phyloP scores from a whole-genome alignment of 2,888 invertebrate genomes.

The Baccha elongata region DNA sequence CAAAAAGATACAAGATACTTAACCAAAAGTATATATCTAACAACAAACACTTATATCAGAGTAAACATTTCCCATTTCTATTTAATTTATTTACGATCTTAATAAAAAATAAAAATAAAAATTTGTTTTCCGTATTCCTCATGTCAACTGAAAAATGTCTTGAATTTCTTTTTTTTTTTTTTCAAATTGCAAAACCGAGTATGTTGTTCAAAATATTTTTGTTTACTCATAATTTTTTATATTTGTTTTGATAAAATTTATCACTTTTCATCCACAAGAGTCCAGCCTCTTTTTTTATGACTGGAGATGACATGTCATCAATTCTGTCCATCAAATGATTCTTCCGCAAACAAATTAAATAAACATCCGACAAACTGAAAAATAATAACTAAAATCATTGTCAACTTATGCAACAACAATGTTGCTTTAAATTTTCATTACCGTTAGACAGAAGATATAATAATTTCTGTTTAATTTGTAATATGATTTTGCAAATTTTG shows the following conservation, averaged over 20 bases:
- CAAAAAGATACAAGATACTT: no score
- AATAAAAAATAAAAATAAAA: neutral
- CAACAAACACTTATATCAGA: no score
- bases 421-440: neutral
- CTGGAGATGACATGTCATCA: neutral
- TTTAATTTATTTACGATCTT: neutral
- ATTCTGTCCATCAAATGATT: slow-evolving; percentile 6
- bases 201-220: slow-evolving; percentile 16
- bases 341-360: slow-evolving; percentile 1
- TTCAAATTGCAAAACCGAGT: neutral
- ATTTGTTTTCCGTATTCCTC: neutral
- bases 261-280: slow-evolving; percentile 4
- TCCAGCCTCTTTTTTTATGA: neutral
- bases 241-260: slow-evolving; percentile 19
- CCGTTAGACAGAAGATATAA: neutral
- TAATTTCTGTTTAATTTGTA: neutral
- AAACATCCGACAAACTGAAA: slow-evolving; percentile 19
- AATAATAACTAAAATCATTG: neutral
- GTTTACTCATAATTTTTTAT: slow-evolving; percentile 3
- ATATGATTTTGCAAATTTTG: neutral
- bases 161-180: neutral
- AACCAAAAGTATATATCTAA: no score
- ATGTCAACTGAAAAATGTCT: neutral
- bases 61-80: no score
- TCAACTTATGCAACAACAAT: neutral